Base-by-base conservation (phyloP, 1,140 invertebrate species). In the Tetranychus urticae region DNA sequence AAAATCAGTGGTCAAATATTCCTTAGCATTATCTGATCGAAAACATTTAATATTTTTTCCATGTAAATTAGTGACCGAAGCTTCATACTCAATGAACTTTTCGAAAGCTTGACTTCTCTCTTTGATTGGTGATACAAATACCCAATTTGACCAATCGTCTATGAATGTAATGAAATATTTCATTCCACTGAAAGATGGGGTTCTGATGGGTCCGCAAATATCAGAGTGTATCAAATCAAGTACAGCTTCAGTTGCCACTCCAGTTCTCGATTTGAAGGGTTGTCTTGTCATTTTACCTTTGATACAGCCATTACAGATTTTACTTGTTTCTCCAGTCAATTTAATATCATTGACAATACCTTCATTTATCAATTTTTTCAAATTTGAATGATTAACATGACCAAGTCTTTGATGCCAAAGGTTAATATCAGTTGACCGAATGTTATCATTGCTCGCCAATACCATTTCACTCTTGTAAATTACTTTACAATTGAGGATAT, bases 171-270 rank as follows among this genome's bases (percentile, higher is more conserved):
- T 48, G 58, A 72, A 73, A 61, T 72, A 75, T 56, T 65, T 64
- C 0, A 65, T 12, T 1, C 71, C 69, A 23, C 67, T 66, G 23
- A 71, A 33, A 1, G 72, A 74, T 13, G 56, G 56, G 12, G 59
- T 63, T 39, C 71, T 62, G 67, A 77, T 74, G 13, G 73, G 72
- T 1, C 74, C 74, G 61, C 72, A 72, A 1, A 73, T 65, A 68
- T 77, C 74, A 1, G 52, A 35, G 46, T 66, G 58, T 23, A 52
- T 14, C 14, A 52, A 33, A 6, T 52, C 48, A 3, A 52, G 14
- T 6, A 52, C 48, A 6, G 14, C 4, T 52, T 52, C 33, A 23
- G 48, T 52, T 33, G 3, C 14, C 3, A 33, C 14, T 6, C 3
- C 14, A 23, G 48, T 23, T n/a, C n/a, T 33, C 33, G 14, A n/a